Base-by-base conservation (phyloP, 2,888 invertebrate genomes). In the Elegia similella region DNA sequence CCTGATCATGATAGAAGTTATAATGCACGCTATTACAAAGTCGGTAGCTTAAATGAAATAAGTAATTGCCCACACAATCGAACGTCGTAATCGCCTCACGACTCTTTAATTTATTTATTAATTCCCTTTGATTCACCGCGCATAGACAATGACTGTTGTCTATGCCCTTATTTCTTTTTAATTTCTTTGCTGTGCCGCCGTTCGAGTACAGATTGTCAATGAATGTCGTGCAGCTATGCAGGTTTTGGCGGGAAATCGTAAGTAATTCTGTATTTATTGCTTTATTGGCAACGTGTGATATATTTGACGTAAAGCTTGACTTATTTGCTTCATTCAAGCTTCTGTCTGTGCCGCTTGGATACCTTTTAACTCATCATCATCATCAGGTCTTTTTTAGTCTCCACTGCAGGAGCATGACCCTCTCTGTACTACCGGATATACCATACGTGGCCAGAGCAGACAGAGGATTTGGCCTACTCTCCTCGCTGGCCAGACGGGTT, bases 121-220 rank as follows among this genome's bases (percentile, higher is more conserved):
- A 52, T 52, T 52, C 52, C 54, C 48, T 56, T 56, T 56, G 56
- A 48, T 17, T 38, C 42, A 15, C 56, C 56, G 56, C 48, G 47
- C 68, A 73, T 77, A 74, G 69, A 73, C 75, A 74, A 78, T 75
- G 76, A 53, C 56, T 62, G 62, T 73, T 70, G 78, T 82, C 78
- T 82, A 82, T 83, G 83, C 75, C 75, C 76, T 76, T 80, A 79
- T 83, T 86, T 85, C 82, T 86, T 86, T 86, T 86, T 84, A 85
- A 85, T 85, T 83, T 84, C 82, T 80, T 80, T 83, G 78, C 67
- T 70, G 65, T 63, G 77, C 84, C 84, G 85, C 80, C 80, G 60
- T 83, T 84, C 84, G 72, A 64, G 72, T 84, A 82, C 82, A 72
- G 68, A 75, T 77, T 68, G 71, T 61, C 34, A 34, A 42, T 56